Evolutionary conservation across 2,888 invertebrate genomes (phyloP).

Genomic region (Gymnoscelis rufifasciata): DNA sequence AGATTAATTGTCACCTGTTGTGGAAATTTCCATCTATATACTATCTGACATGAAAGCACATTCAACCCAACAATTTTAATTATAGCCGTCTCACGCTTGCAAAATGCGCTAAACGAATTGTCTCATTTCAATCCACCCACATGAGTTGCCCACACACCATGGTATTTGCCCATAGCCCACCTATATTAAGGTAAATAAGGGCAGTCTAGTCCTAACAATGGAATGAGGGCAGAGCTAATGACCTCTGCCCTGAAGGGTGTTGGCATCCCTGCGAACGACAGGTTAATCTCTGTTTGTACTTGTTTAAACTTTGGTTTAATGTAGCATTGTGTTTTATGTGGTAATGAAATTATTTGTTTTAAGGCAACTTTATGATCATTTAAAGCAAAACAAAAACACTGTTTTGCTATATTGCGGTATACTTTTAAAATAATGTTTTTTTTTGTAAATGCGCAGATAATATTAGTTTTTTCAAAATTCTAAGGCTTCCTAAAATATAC

Average conservation of each 20-base stretch:
- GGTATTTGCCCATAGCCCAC: not conserved
- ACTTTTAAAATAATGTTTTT: too few relatives aligned
- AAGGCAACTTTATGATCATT: too few relatives aligned
- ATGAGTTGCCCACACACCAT: not conserved
- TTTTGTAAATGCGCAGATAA: too few relatives aligned
- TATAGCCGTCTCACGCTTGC: not conserved
- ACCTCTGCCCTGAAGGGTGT: not conserved
- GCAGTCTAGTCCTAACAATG: not conserved
- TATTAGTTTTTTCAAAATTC: too few relatives aligned
- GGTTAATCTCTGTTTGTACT: not conserved
- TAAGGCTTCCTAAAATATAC: too few relatives aligned
- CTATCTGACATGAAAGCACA: too few relatives aligned
- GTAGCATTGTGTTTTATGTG: not conserved
- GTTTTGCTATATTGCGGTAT: too few relatives aligned
- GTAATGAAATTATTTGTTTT: too few relatives aligned
- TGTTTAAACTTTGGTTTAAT: not conserved
- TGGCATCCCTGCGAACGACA: not conserved
- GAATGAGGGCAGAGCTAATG: not conserved
- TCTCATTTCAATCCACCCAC: not conserved
- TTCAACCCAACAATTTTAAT: too few relatives aligned
- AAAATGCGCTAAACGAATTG: not conserved
- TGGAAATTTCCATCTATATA: too few relatives aligned
- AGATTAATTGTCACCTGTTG: too few relatives aligned
- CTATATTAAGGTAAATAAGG: not conserved
- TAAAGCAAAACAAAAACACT: too few relatives aligned